Conservation (phyloP, 2,797 vertebrate genomes). For the Spinibarbus caldwelli region DNA sequence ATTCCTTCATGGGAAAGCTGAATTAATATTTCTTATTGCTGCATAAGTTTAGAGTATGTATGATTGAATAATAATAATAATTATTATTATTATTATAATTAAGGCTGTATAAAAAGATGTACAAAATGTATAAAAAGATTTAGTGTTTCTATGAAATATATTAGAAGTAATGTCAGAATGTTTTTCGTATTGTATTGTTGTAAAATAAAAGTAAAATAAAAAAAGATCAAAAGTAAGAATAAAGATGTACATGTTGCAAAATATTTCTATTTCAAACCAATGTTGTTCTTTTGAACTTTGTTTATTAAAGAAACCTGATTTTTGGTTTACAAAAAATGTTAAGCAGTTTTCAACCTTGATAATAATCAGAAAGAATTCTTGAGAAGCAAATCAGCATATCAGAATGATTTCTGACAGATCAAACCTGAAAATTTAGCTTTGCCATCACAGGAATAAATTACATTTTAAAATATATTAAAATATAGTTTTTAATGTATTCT, state of each 20-base stretch:
- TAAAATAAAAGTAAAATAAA: neutral
- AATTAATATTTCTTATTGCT: neutral
- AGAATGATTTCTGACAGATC: neutral
- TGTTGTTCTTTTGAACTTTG: neutral
- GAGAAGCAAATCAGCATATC: neutral
- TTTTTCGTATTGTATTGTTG: neutral
- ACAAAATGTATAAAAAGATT: neutral
- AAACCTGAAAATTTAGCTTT: neutral
- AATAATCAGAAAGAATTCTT: neutral
- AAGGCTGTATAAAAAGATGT: too few species aligned
- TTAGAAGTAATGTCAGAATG: neutral
- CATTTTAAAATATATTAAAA: neutral
- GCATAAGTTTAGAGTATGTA: too few species aligned
- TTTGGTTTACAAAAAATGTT: neutral
- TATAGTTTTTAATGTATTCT: neutral
- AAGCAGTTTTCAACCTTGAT: neutral
- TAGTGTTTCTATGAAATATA: neutral
- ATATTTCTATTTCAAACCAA: neutral
- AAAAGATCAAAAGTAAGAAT: neutral
- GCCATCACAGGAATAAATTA: neutral
- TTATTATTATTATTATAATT: too few species aligned
- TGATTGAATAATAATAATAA: neutral
- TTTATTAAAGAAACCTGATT: neutral
- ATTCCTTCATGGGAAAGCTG: neutral
- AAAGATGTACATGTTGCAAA: neutral